Evolutionary conservation across 2,888 invertebrate species (phyloP).

Genomic region (Sminthurinus aureus): DNA sequence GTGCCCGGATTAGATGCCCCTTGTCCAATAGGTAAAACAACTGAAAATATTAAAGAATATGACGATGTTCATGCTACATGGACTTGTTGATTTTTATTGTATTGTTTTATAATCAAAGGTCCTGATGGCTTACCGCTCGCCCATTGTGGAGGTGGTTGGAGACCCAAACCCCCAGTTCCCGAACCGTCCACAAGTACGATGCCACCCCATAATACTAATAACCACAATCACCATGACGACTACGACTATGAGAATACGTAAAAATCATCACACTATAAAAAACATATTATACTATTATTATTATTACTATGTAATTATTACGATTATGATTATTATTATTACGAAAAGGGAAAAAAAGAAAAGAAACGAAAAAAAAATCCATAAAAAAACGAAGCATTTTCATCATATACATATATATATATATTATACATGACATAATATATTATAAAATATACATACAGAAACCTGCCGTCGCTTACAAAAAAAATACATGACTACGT

Average conservation of each 20-base stretch:
- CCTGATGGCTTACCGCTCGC: slow-evolving; percentile 94
- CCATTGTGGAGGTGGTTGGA: slow-evolving; percentile 70
- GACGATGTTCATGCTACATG: no score
- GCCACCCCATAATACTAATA: slow-evolving; percentile 24
- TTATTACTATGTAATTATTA: no score
- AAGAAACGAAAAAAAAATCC: not conserved
- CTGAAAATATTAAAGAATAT: no score
- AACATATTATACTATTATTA: not conserved
- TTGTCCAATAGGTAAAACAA: slow-evolving; percentile 79
- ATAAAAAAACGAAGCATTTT: not conserved
- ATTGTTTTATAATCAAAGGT: no score
- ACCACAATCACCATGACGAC: slow-evolving; percentile 39
- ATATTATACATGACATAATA: not conserved
- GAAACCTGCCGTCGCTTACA: not conserved
- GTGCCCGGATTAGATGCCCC: slow-evolving; percentile 88
- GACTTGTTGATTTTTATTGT: no score
- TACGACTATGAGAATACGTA: slow-evolving; percentile 48
- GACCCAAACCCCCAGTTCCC: slow-evolving; percentile 35
- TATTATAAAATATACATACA: not conserved
- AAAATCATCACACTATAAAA: slow-evolving; percentile 4
- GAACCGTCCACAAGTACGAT: slow-evolving; percentile 40
- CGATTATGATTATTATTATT: no score
- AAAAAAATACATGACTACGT: no score
- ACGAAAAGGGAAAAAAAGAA: not conserved
- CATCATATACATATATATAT: not conserved